Conservation (phyloP, 1,140 invertebrate genomes). For the Sinonovacula constricta region DNA sequence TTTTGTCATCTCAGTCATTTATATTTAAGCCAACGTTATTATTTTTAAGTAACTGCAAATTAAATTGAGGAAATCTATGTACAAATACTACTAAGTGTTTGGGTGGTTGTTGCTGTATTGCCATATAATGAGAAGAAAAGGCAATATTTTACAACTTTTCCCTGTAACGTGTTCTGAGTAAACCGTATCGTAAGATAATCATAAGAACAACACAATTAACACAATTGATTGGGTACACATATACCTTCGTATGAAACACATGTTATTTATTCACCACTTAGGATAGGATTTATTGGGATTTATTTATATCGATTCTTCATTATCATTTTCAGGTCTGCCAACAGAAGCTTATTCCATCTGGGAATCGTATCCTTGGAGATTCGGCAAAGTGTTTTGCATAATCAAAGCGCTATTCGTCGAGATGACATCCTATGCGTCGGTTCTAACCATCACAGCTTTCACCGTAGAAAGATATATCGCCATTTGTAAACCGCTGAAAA, state of each 20-base stretch:
- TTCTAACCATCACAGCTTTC: constrained; percentile 95
- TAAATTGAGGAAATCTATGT: no score
- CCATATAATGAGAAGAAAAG: no score
- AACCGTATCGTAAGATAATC: no score
- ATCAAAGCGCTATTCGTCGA: constrained; percentile 91
- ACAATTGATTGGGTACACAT: no score
- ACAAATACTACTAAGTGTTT: no score
- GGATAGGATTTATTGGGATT: not conserved
- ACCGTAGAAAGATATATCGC: constrained; percentile 96
- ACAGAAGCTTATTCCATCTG: constrained; percentile 93
- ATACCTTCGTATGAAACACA: not conserved
- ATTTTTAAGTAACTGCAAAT: no score
- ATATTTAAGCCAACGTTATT: no score
- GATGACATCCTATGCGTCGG: constrained; percentile 94
- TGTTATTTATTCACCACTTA: constrained; percentile 21
- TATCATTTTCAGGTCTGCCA: constrained; percentile 83
- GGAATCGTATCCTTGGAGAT: constrained; percentile 92
- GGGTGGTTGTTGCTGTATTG: no score
- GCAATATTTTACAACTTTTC: not conserved
- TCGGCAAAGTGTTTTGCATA: constrained; percentile 91
- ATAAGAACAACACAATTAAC: no score
- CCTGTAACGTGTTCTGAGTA: no score
- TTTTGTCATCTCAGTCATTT: no score
- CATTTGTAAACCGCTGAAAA: constrained; percentile 94
- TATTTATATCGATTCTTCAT: constrained; percentile 12